phyloP scores from a whole-genome alignment of 2,113 vertebrate species.

The Calypte anna region DNA sequence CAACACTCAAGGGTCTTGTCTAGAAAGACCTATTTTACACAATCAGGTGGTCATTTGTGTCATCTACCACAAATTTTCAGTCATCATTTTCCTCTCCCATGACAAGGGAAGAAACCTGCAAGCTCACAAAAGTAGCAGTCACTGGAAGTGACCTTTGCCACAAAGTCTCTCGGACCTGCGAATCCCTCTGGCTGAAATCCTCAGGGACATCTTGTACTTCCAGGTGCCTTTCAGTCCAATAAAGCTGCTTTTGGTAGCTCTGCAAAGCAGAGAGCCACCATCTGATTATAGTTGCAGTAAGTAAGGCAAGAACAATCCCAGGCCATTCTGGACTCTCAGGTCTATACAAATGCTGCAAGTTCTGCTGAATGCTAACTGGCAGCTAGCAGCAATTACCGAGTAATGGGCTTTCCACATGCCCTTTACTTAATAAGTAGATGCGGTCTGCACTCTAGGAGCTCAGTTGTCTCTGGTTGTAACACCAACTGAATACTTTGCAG shows the following conservation, averaged over 20 bases:
- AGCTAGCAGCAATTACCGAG: slow-evolving; percentile 54
- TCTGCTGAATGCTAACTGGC: slow-evolving; percentile 61
- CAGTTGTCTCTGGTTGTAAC: slow-evolving; percentile 44
- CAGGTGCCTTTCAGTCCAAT: not conserved
- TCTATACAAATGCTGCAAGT: slow-evolving; percentile 50
- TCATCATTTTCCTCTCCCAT: not conserved
- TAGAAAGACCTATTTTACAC: not conserved
- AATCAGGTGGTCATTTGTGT: not conserved
- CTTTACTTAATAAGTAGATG: slow-evolving; percentile 45
- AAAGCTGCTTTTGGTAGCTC: slow-evolving; percentile 11
- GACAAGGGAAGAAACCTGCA: not conserved
- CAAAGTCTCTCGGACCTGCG: not conserved
- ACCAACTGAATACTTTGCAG: slow-evolving; percentile 49
- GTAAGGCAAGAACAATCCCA: slow-evolving; percentile 49
- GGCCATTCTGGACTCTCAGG: slow-evolving; percentile 21
- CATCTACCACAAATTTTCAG: not conserved
- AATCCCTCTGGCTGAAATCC: not conserved
- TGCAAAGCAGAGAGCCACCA: slow-evolving; percentile 3
- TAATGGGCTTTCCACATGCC: slow-evolving; percentile 49
- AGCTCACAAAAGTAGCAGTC: not conserved
- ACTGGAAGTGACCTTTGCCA: not conserved
- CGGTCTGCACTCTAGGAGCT: slow-evolving; percentile 31
- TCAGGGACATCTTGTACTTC: slow-evolving; percentile 8
- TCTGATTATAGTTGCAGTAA: slow-evolving; percentile 18
- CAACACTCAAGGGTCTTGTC: not conserved